Percentiles rank a stretch among this genome's conserved stretches.
Evolutionary conservation across 2,888 invertebrate species (phyloP).

Genomic region (Conomelus anceps): DNA sequence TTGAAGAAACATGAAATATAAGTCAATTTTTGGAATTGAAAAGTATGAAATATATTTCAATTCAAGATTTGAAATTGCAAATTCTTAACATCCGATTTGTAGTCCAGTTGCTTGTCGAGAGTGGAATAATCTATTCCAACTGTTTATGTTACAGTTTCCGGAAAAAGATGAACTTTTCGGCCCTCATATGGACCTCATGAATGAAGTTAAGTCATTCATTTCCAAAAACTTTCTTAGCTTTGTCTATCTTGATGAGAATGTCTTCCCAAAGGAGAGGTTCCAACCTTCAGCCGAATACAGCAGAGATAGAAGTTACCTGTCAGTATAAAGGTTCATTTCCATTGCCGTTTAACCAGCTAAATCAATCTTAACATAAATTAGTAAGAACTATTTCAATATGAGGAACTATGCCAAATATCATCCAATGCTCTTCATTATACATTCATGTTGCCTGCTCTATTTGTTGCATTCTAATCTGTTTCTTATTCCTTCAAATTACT

Average conservation of each 20-base stretch:
- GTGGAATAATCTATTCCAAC: background rate
- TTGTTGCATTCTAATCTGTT: too few species aligned
- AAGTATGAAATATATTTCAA: too few species aligned
- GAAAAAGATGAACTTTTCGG: conserved; percentile 27
- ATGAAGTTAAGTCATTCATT: conserved; percentile 27
- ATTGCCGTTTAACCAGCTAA: conserved; percentile 18
- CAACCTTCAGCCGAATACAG: conserved; percentile 83
- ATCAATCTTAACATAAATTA: background rate
- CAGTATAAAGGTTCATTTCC: conserved; percentile 44
- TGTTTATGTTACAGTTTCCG: conserved; percentile 24
- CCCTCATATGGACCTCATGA: conserved; percentile 24
- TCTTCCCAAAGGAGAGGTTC: conserved; percentile 71
- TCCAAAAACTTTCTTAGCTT: conserved; percentile 21
- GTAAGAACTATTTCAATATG: background rate
- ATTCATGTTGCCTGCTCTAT: too few species aligned
- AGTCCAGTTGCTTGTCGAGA: background rate
- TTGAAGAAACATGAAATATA: too few species aligned
- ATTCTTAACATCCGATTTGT: too few species aligned
- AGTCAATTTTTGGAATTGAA: too few species aligned
- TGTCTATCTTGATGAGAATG: conserved; percentile 57
- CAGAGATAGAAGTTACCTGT: conserved; percentile 87
- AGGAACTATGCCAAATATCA: too few species aligned
- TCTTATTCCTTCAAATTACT: too few species aligned
- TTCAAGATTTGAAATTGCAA: too few species aligned
- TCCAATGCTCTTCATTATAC: too few species aligned